Base-by-base conservation (phyloP, 2,797 vertebrate genomes). In the Adelosebastes latens region DNA sequence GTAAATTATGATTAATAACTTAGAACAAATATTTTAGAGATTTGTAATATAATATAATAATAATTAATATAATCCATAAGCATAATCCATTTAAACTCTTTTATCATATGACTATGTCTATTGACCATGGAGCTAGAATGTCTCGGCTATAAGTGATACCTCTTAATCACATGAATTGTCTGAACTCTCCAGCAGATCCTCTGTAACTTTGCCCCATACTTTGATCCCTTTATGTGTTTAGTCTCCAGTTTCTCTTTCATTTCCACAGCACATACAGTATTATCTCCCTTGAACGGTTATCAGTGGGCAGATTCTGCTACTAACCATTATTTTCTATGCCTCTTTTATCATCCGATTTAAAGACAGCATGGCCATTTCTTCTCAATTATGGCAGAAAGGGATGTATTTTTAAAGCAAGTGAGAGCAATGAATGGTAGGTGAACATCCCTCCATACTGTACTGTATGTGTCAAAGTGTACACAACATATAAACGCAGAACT, bases 381-480 rank as follows among this genome's bases (percentile, higher is more conserved):
- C 11, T 58, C 16, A 34, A 32, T 5, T 63, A 39, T 67, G 55
- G 55, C 67, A 70, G 18, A 70, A 71, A 70, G 10, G 14, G 14
- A 39, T 68, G 20, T 16, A 13, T 75, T 72, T 84, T 67, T 75
- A 74, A 66, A 60, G 34, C 22, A 10, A 10, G 27, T 58, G 24
- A 59, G 16, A 71, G 24, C 22, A 25, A 25, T 14, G 10, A 31
- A 20, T 42, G 29, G 8, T 34, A 56, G 24, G 32, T 49, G 20
- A 67, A 65, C 18, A 78, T 5, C 56, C 25, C 25, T 42, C 59
- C 16, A 13, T 5, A 60, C 31, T 59, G 31, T 22, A 61, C 12
- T 62, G 53, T 18, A 31, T 24, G 34, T 77, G 74, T 82, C 42
- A 64, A 68, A 60, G 75, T 59, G 59, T 49, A 58, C 10, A 25